These are phyloP conservation scores for Otis tarda DNA, from an alignment of 2,113 vertebrate genomes.

Conservation along the genomic window DNA sequence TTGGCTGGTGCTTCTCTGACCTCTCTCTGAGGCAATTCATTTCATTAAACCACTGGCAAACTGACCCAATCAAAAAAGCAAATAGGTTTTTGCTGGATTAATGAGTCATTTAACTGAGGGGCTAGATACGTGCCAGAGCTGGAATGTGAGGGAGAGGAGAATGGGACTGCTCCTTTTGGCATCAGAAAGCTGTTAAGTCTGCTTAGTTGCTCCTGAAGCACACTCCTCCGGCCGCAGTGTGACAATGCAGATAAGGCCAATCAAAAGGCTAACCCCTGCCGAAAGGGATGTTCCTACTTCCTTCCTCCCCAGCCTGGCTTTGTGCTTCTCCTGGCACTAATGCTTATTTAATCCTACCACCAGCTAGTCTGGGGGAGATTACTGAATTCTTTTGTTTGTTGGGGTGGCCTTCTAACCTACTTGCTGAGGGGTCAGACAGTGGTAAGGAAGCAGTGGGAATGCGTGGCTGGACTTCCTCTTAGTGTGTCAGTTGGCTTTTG, in stretches of 20 bases:
- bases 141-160: slow-evolving; percentile 38
- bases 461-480: background rate
- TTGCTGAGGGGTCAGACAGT: slow-evolving; percentile 1
- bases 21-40: slow-evolving; percentile 7
- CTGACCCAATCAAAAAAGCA: slow-evolving; percentile 19
- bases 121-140: slow-evolving; percentile 5
- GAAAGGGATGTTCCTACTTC: slow-evolving; percentile 63
- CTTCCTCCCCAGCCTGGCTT: slow-evolving; percentile 41
- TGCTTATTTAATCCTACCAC: slow-evolving; percentile 41
- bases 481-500: background rate
- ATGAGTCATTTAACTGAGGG: slow-evolving; percentile 2
- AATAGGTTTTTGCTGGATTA: slow-evolving; percentile 12
- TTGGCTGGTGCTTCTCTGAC: slow-evolving; percentile 13
- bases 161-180: slow-evolving; percentile 58
- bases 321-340: slow-evolving; percentile 43
- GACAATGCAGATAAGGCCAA: slow-evolving; percentile 48
- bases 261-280: slow-evolving; percentile 60
- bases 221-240: background rate
- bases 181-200: slow-evolving; percentile 34
- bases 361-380: slow-evolving; percentile 14
- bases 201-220: slow-evolving; percentile 13
- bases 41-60: slow-evolving; percentile 33
- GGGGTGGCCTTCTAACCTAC: slow-evolving; percentile 41
- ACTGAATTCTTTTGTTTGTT: slow-evolving; percentile 53
- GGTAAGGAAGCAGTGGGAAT: background rate